Evolutionary conservation across 1,140 invertebrate species (phyloP), one percentile per base, ranked within the genome.

Genomic region (Venturia canescens): DNA sequence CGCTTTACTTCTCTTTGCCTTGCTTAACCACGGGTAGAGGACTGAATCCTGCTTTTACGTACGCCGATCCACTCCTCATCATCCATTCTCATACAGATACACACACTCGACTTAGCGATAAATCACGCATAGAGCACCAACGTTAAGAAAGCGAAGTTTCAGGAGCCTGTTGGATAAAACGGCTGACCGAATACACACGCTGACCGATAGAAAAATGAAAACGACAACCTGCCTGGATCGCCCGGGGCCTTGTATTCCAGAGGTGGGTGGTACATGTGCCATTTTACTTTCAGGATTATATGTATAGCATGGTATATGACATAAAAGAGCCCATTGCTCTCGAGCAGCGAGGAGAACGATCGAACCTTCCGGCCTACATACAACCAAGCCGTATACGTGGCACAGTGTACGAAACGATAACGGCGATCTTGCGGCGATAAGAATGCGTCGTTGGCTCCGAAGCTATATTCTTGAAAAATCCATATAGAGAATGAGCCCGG

Each of bases 161-260:
- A 53, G 50, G 50, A 21, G 16, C 53, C 3, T 23, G 72, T 76
- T 60, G 50, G n/a, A 31, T 53, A 15, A 27, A 60, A n/a, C 38
- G 29, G 26, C 16, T 44, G 29, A 34, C 27, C 50, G 27, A 38
- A 15, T 23, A 11, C 2, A 11, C 2, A 6, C 50, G 72, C 31
- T 76, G 48, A 53, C 72, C 72, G 26, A 23, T 60, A 29, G 26
- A 76, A 57, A 60, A 60, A 76, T 48, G 69, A 71, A 71, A 71
- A 71, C 18, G 21, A 48, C 34, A 71, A 71, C 34, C n/a, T 15
- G 29, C 44, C 69, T 23, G 13, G 21, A 44, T 48, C 34, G 11
- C 69, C 69, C 2, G 3, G 60, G 69, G 69, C 13, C 66, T 15
- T 38, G 38, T 71, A 38, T 71, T 15, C 69, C 69, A 31, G 18